These are phyloP conservation scores for Stichopus chloronotus DNA, from an alignment of 35 echinoderm and acorn worm genomes.

Conservation along the genomic window DNA sequence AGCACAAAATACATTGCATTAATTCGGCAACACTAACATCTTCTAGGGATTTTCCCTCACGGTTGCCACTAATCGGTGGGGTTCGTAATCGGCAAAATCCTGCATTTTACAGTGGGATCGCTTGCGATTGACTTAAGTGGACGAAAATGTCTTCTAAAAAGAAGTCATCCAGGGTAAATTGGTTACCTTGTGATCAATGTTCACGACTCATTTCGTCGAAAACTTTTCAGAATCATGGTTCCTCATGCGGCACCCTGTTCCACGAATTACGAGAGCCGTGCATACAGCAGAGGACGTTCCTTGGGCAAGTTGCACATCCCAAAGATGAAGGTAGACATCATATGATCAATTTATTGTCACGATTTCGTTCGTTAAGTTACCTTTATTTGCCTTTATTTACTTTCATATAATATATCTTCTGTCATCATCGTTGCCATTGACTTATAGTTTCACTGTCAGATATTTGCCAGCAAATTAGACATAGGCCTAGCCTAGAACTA, in stretches of 20 bases:
- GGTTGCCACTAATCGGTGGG: not conserved
- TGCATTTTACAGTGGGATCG: not conserved
- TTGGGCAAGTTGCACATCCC: not conserved
- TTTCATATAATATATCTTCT: not conserved
- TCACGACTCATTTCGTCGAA: slow-evolving; percentile 11
- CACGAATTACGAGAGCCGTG: not conserved
- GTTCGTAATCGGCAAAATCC: slow-evolving; percentile 11
- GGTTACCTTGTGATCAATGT: slow-evolving; percentile 37
- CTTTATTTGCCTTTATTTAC: not conserved
- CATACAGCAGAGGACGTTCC: not conserved
- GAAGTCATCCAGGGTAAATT: slow-evolving; percentile 31
- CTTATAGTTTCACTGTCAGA: not conserved
- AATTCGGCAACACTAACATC: not conserved
- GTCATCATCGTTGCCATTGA: not conserved
- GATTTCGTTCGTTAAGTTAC: not conserved
- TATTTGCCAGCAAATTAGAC: not conserved
- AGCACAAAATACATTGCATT: not conserved
- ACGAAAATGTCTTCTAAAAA: slow-evolving; percentile 41
- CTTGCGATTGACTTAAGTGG: not conserved
- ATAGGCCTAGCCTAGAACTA: not conserved
- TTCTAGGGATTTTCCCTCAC: not conserved
- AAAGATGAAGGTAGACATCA: slow-evolving; percentile 50
- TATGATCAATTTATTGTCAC: no score
- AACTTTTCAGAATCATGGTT: not conserved
- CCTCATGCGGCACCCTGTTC: not conserved